Evolutionary conservation across 2,888 invertebrate species (phyloP).

Genomic region (Nesidiocoris tenuis): DNA sequence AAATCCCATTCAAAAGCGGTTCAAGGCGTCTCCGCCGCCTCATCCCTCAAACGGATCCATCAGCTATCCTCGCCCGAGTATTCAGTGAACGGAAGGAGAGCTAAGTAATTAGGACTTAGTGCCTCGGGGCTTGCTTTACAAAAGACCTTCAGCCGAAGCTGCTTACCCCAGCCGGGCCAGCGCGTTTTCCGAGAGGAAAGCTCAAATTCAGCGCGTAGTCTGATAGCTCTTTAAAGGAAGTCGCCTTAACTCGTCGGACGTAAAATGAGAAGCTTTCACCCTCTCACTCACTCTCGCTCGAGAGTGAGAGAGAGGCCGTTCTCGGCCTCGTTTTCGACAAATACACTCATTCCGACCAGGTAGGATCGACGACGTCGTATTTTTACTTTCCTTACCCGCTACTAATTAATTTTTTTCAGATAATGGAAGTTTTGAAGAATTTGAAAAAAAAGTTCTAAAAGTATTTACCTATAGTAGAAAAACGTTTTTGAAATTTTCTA

Average conservation of each 20-base stretch:
- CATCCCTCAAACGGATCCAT: conserved; percentile 31
- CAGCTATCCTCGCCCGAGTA: conserved; percentile 17
- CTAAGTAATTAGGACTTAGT: conserved; percentile 39
- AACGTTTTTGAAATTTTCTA: too few relatives aligned
- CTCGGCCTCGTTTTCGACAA: too few relatives aligned
- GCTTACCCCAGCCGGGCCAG: neutral
- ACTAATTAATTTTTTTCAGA: too few relatives aligned
- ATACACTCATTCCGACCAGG: too few relatives aligned
- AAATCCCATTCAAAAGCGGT: conserved; percentile 17
- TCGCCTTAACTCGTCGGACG: neutral
- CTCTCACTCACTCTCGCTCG: too few relatives aligned
- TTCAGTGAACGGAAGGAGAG: conserved; percentile 21
- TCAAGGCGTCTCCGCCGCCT: neutral
- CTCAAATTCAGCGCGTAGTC: neutral
- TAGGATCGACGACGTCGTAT: too few relatives aligned
- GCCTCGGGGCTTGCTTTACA: conserved; percentile 20
- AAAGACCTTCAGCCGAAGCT: conserved; percentile 2
- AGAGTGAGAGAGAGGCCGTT: too few relatives aligned
- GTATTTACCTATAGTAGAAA: too few relatives aligned
- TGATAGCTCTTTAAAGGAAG: neutral
- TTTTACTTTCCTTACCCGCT: too few relatives aligned
- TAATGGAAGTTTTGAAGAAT: too few relatives aligned
- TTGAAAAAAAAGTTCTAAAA: too few relatives aligned
- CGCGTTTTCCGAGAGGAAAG: conserved; percentile 26
- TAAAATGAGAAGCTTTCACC: neutral